Conservation (phyloP, 2,888 invertebrate species). For the Noctua fimbriata region DNA sequence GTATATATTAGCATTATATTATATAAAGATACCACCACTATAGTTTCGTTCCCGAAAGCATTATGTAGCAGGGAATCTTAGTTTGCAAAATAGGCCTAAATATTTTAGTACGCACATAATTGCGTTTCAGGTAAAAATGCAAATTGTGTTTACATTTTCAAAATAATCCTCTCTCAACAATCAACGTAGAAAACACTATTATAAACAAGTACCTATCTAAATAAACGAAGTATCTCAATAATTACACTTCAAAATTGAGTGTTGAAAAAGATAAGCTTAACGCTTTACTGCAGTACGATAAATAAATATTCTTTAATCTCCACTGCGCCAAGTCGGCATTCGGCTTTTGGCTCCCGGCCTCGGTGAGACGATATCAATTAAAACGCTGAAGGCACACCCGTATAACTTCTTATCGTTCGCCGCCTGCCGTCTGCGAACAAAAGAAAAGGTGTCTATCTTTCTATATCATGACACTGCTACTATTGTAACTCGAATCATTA, state of each 20-base stretch:
- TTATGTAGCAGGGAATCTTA: neutral
- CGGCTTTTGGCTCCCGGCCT: conserved; percentile 49
- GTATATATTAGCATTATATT: neutral
- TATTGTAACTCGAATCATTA: conserved; percentile 40
- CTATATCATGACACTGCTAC: conserved; percentile 33
- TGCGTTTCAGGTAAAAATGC: neutral
- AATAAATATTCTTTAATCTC: conserved; percentile 58
- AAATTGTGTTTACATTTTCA: conserved; percentile 6
- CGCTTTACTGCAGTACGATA: conserved; percentile 47
- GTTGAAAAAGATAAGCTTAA: conserved; percentile 60
- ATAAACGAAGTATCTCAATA: conserved; percentile 9
- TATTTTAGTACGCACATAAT: neutral
- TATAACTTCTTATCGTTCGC: conserved; percentile 65
- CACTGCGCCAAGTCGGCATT: conserved; percentile 43
- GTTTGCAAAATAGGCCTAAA: conserved; percentile 4
- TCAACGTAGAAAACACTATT: conserved; percentile 10
- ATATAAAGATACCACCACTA: neutral
- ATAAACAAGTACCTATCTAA: neutral
- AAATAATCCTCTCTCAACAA: neutral
- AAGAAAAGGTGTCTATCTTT: conserved; percentile 57
- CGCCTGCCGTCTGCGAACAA: conserved; percentile 60
- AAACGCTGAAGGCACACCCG: conserved; percentile 64
- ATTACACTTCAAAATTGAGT: conserved; percentile 33
- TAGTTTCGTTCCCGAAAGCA: neutral
- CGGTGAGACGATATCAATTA: conserved; percentile 62